Base-by-base conservation (phyloP, 2,888 invertebrate species). In the Ametastegia equiseti region DNA sequence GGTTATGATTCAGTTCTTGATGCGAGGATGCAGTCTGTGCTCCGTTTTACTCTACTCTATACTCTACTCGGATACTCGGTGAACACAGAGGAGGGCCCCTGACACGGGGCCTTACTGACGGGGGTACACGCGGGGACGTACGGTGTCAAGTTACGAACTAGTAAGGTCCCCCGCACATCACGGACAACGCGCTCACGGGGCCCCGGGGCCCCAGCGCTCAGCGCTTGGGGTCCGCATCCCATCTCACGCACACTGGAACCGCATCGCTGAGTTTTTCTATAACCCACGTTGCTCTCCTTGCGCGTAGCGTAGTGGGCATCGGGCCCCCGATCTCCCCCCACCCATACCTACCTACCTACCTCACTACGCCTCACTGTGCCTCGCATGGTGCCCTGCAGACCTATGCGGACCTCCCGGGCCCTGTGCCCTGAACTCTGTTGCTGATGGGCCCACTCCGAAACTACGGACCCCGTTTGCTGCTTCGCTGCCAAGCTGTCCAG, bases 1-100 rank as follows among this genome's bases (percentile, higher is more conserved):
- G 90, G 90, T 91, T 91, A 90, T 90, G 90, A 91, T 91, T 91
- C 89, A 90, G 89, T 89, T 89, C 88, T 86, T 86, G 86, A 86
- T 85, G 87, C 13, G 81, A 84, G 82, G 81, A 85, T 82, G 84
- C 60, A 60, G 60, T 30, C 60, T 60, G 27, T 30, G 11, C 60
- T 30, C 3, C 60, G 42, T 23, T 23, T 23, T 54, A 54, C 54
- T 54, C 33, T 65, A 39, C 65, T 15, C 13, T 39, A 67, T 67
- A 67, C 54, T n/a, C n/a, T 54, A 54, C 54, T 54, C 5, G 23
- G 85, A 85, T n/a, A n/a, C n/a, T n/a, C n/a, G 86, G 85, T 84
- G 85, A 84, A 85, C 85, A 82, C 85, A 82, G 84, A 84, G 85
- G 84, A 85, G 75, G n/a, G n/a, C n/a, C n/a, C 54, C 75, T 71